Conservation (phyloP, 1,140 invertebrate species). For the Oryctes rhinoceros region DNA sequence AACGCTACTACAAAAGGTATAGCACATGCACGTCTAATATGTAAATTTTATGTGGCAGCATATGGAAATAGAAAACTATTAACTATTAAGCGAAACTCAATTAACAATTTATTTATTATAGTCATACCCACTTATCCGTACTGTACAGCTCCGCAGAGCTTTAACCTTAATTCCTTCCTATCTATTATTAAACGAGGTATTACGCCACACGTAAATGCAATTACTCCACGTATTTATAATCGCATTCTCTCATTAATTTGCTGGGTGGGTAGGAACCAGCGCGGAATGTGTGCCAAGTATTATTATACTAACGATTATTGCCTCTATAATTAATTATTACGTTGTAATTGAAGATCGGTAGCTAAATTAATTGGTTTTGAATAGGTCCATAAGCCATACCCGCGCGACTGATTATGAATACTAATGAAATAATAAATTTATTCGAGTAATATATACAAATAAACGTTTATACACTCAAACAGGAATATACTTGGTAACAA, state of each 20-base stretch:
- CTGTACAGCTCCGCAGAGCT: not conserved
- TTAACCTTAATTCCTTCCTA: conserved; percentile 3
- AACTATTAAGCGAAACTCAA: conserved; percentile 10
- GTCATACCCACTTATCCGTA: not conserved
- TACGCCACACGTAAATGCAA: not conserved
- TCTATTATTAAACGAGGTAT: not conserved
- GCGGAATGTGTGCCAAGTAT: not conserved
- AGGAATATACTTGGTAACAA: no score
- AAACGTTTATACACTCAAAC: no score
- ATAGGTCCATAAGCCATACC: not conserved
- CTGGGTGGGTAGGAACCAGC: not conserved
- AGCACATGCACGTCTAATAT: not conserved
- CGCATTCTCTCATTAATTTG: conserved; percentile 3
- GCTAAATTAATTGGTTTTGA: not conserved
- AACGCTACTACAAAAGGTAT: not conserved
- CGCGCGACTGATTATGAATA: not conserved
- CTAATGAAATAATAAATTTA: not conserved
- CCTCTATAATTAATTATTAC: conserved; percentile 4
- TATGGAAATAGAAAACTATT: not conserved
- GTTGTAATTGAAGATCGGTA: not conserved
- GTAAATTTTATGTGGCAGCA: not conserved
- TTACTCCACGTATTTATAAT: not conserved
- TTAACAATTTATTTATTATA: not conserved
- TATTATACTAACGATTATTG: conserved; percentile 3
- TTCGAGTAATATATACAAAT: no score